Percentiles rank a stretch among this genome's conserved stretches.
Evolutionary conservation across 64 coral and sea anemone genomes (phyloP).

Genomic region (Porites lutea): DNA sequence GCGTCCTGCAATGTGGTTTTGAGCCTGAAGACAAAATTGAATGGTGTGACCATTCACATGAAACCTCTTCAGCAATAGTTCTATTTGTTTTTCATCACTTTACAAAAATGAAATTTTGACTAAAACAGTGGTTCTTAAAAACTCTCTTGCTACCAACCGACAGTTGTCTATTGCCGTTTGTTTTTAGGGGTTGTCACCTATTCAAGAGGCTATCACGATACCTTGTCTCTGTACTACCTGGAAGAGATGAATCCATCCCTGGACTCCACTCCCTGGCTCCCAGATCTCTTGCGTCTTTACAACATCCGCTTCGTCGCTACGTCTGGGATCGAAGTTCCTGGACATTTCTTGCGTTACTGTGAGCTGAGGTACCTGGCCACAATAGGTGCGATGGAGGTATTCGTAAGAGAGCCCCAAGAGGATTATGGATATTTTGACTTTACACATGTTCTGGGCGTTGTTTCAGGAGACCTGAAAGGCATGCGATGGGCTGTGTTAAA

Average conservation of each 20-base stretch:
- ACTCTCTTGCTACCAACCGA: neutral
- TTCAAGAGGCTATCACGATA: constrained; percentile 86
- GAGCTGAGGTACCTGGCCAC: constrained; percentile 54
- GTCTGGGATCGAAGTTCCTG: constrained; percentile 18
- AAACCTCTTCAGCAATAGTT: no score
- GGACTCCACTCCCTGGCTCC: constrained; percentile 50
- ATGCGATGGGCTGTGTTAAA: constrained; percentile 56
- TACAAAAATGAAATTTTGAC: no score
- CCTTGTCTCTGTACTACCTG: constrained; percentile 75
- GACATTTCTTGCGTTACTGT: constrained; percentile 54
- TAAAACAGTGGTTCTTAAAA: neutral
- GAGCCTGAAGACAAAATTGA: no score
- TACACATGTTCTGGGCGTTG: constrained; percentile 58
- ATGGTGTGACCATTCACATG: no score
- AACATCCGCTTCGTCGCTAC: constrained; percentile 74
- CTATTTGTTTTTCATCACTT: no score
- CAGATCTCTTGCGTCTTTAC: constrained; percentile 79
- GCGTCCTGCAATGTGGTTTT: no score
- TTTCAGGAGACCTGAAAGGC: constrained; percentile 70
- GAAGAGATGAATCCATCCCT: constrained; percentile 57
- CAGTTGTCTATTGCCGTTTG: neutral
- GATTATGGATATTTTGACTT: constrained; percentile 89
- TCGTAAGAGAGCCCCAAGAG: constrained; percentile 32
- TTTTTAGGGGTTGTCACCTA: constrained; percentile 67
- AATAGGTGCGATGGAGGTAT: constrained; percentile 7